Conservation (phyloP, 2,888 invertebrate genomes). For the Caenorhabditis becei region DNA sequence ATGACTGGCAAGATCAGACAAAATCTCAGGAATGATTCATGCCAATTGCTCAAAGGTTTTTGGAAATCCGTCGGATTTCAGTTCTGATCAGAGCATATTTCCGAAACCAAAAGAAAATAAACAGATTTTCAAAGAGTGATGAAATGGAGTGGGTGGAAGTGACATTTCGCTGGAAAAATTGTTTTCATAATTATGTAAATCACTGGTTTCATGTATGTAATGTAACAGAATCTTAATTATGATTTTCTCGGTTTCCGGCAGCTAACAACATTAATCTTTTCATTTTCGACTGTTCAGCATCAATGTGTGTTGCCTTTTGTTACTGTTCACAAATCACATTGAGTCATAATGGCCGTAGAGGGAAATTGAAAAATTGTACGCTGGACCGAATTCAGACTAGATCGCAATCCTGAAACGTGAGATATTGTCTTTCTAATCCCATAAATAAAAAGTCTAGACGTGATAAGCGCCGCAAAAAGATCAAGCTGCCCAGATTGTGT, state of each 20-base stretch:
- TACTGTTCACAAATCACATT: neutral
- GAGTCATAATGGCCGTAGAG: neutral
- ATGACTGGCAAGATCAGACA: no score
- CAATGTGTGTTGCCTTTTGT: neutral
- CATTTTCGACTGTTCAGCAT: neutral
- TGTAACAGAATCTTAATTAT: neutral
- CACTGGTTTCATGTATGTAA: neutral
- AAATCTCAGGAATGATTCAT: no score
- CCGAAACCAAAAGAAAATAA: no score
- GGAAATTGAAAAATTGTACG: no score
- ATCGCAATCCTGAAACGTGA: conserved; percentile 15
- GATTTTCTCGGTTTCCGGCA: no score
- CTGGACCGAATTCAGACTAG: no score
- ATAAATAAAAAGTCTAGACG: conserved; percentile 34
- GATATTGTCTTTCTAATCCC: conserved; percentile 3
- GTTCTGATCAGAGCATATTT: no score
- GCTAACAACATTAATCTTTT: neutral
- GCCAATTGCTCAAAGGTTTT: no score
- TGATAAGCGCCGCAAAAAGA: conserved; percentile 34
- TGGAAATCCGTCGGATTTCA: no score
- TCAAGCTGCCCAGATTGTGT: conserved; percentile 19
- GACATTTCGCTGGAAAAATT: neutral
- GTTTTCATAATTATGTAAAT: neutral
- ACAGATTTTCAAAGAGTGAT: no score
- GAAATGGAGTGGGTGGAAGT: neutral